Evolutionary conservation across 35 echinoderm and acorn worm species (phyloP).

Genomic region (Acanthaster planci): DNA sequence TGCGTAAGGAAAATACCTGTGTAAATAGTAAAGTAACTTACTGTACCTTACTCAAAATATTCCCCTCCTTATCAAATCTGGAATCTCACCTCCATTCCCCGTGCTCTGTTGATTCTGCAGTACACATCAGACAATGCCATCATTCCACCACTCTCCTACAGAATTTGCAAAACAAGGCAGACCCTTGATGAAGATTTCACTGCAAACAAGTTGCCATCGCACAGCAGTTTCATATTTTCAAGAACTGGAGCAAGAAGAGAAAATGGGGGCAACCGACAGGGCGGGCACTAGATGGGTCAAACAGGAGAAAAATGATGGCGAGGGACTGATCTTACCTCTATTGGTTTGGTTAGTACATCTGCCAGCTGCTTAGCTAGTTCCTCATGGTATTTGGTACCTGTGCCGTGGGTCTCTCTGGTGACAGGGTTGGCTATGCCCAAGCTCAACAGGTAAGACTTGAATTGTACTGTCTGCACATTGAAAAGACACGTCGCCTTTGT

Average conservation of each 20-base stretch:
- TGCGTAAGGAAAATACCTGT: too few species aligned
- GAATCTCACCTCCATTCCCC: constrained; percentile 93
- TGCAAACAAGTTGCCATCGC: too few species aligned
- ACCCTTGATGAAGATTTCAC: too few species aligned
- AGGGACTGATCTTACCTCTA: constrained; percentile 61
- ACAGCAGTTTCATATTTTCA: too few species aligned
- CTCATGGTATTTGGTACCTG: constrained; percentile 91
- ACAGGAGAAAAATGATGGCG: too few species aligned
- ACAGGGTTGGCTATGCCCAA: constrained; percentile 95
- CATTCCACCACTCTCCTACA: constrained; percentile 94
- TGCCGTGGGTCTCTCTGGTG: constrained; percentile 91
- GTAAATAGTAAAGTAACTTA: too few species aligned
- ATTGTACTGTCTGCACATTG: constrained; percentile 81
- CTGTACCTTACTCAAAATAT: too few species aligned
- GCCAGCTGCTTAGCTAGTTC: constrained; percentile 92
- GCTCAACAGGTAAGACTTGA: constrained; percentile 96
- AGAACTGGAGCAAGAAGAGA: too few species aligned
- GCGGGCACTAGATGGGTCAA: too few species aligned
- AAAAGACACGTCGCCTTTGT: constrained; percentile 18
- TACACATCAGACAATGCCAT: constrained; percentile 97
- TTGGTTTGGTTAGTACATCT: constrained; percentile 65
- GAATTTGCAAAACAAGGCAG: neutral
- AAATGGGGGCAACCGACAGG: too few species aligned
- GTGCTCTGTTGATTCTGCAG: constrained; percentile 92
- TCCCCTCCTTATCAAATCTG: neutral